A percentile compares a stretch with the other conserved stretches of the same genome.
phyloP scores from a whole-genome alignment of 30 jellyfish, hydroid and myxozoan genomes.

The Calvadosia cruxmelitensis region DNA sequence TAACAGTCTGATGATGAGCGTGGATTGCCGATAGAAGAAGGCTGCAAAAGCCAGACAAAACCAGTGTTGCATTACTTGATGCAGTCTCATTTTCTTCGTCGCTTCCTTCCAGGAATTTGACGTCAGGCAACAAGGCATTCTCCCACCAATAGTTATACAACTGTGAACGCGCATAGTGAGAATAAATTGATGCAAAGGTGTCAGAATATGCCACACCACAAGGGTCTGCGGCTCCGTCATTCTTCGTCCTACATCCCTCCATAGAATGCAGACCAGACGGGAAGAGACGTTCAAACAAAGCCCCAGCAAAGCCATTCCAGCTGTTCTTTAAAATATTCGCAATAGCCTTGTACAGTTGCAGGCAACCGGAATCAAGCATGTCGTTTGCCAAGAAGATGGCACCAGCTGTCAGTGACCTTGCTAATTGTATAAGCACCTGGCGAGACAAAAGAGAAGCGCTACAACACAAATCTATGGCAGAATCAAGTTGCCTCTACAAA shows the following conservation, averaged over 20 bases:
- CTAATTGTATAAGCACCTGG: background rate
- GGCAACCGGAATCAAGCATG: background rate
- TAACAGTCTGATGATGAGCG: slow-evolving; percentile 12
- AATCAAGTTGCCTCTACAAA: too few species aligned
- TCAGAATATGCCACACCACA: background rate
- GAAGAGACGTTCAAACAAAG: background rate
- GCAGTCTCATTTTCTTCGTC: background rate
- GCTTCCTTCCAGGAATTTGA: background rate
- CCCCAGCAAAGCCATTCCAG: background rate
- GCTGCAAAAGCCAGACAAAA: slow-evolving; percentile 3
- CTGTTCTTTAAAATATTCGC: background rate
- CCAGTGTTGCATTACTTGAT: background rate
- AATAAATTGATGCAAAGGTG: slow-evolving; percentile 2
- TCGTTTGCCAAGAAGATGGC: background rate
- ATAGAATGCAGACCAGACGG: background rate
- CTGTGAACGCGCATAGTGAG: slow-evolving; percentile 6
- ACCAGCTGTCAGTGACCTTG: background rate
- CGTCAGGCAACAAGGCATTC: background rate
- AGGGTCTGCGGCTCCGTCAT: background rate
- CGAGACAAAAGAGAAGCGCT: background rate
- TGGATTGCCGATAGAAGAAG: slow-evolving; percentile 5
- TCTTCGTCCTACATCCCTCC: background rate
- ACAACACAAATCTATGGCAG: too few species aligned
- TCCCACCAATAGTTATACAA: slow-evolving; percentile 43
- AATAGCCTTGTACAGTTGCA: background rate